Conservation (phyloP, 2,888 invertebrate species). For the Diarsia rubi region DNA sequence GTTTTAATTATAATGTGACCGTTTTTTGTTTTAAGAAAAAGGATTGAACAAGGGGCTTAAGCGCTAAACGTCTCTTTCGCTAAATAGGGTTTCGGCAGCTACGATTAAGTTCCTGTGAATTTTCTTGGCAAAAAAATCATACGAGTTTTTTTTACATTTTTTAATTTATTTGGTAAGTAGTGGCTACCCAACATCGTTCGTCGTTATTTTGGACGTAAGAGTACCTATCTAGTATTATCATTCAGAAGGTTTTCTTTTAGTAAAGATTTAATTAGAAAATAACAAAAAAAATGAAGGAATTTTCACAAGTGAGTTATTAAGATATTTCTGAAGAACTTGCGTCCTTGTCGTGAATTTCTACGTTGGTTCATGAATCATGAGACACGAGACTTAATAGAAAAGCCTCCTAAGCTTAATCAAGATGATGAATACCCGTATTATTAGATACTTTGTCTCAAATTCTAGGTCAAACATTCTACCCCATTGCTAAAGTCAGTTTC, state of each 20-base stretch:
- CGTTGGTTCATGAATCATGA: neutral
- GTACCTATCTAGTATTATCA: neutral
- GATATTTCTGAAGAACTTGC: neutral
- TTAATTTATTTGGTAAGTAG: no score
- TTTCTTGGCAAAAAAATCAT: no score
- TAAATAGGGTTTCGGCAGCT: no score
- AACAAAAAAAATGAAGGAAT: neutral
- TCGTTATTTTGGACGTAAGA: no score
- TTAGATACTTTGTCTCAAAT: slow-evolving; percentile 17
- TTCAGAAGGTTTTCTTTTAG: neutral
- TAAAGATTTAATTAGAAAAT: neutral
- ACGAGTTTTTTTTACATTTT: no score
- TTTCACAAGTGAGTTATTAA: neutral
- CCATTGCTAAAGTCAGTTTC: slow-evolving; percentile 39
- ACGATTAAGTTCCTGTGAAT: no score
- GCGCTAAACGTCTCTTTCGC: no score
- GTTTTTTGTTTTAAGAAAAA: neutral
- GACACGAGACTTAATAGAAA: neutral
- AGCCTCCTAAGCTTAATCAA: slow-evolving; percentile 22
- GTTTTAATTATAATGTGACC: neutral
- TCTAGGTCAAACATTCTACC: slow-evolving; percentile 44
- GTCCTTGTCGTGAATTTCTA: neutral
- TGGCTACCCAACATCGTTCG: no score
- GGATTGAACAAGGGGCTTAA: neutral
- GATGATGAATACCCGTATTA: slow-evolving; percentile 17